Base-by-base conservation (phyloP, 2,113 vertebrate genomes). In the Ictalurus furcatus region DNA sequence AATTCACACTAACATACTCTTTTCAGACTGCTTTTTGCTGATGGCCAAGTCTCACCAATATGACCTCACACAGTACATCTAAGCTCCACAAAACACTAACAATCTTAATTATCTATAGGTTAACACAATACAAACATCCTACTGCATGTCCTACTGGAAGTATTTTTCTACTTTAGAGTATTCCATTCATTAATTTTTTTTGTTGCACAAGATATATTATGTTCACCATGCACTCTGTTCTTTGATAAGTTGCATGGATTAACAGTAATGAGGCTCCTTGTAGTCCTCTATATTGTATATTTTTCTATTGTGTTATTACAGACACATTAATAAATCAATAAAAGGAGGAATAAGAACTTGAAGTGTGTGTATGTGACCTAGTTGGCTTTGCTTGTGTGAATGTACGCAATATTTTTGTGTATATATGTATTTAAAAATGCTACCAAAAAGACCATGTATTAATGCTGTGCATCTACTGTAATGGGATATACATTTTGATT, bases 191-290 rank as follows among this genome's bases (percentile, higher is more conserved):
- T 79, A 28, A 30, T 71, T 48, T 56, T 82, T 78, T 59, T 79
- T 85, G 65, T 85, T 80, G 25, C 84, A 85, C 30, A 89, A 69
- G 74, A 89, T 89, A 85, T 78, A 88, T 78, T 65, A 85, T 69
- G 61, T 58, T 81, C 84, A 71, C 76, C 52, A 65, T 56, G 17
- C 34, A 79, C 59, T 28, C 40, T 44, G 71, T 56, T 87, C 52
- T 92, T 91, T 91, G 89, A 91, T 93, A 94, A 71, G 90, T 92
- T 91, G 88, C 90, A 82, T 92, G 86, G 95, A 93, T 89, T 92
- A 92, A 91, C 92, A 91, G 83, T 91, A 90, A 92, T 73, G 91
- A 93, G 82, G 87, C 85, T 93, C 92, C 91, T 93, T 88, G 85
- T 91, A 89, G 88, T 87, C 93, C 90, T 93, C 85, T 1, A 91